Percentiles rank a stretch among this genome's conserved stretches.
These are phyloP conservation scores for Acipenser oxyrinchus DNA, from an alignment of 2,797 vertebrate genomes.

Conservation along the genomic window DNA sequence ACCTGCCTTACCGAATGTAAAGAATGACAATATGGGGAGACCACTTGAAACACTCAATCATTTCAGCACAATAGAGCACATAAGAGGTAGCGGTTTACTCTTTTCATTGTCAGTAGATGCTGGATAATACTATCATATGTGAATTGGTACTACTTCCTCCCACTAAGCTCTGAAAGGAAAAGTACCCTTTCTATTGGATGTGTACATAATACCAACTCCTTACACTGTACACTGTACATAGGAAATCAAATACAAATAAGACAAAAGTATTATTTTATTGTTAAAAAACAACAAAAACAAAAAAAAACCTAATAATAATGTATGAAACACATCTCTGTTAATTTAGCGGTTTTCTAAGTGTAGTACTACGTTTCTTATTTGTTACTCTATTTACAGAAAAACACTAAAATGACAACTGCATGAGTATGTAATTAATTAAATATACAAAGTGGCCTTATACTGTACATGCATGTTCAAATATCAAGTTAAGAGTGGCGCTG, in stretches of 20 bases:
- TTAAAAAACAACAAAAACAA: background rate
- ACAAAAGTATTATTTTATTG: slow-evolving; percentile 13
- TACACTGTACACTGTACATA: slow-evolving; percentile 7
- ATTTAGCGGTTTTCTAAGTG: no score
- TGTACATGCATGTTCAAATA: no score
- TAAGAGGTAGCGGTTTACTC: slow-evolving; percentile 1
- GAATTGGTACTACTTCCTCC: background rate
- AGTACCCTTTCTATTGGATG: slow-evolving; percentile 1
- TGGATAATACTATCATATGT: background rate
- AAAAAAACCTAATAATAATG: background rate
- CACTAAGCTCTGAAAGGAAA: background rate
- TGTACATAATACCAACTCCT: background rate
- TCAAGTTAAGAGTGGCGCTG: no score
- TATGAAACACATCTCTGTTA: background rate
- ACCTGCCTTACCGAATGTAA: slow-evolving; percentile 49
- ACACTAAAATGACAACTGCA: no score
- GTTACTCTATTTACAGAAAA: no score
- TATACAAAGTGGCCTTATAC: no score
- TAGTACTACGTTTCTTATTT: no score
- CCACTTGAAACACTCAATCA: slow-evolving; percentile 37
- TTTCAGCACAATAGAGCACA: slow-evolving; percentile 2
- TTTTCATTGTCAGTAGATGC: background rate
- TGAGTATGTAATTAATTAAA: no score
- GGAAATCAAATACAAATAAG: slow-evolving; percentile 6
- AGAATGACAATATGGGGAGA: slow-evolving; percentile 29